phyloP scores from a whole-genome alignment of 2,797 vertebrate species.

The Gambelia wislizenii region DNA sequence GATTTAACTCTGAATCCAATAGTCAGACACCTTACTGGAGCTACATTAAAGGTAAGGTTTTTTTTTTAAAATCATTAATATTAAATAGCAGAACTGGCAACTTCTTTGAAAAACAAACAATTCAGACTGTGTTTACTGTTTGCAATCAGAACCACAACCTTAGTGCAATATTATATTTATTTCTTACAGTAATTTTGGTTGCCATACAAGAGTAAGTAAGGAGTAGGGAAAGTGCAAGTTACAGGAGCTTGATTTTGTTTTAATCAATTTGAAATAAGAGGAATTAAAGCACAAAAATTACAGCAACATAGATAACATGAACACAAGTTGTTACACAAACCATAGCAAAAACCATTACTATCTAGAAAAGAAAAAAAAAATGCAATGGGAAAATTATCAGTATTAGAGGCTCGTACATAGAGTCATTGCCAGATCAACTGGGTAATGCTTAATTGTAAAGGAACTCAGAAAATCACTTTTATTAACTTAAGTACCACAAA shows the following conservation, averaged over 20 bases:
- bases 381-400: slow-evolving; percentile 74
- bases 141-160: slow-evolving; percentile 83
- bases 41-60: not conserved
- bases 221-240: slow-evolving; percentile 90
- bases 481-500: slow-evolving; percentile 87
- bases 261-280: slow-evolving; percentile 86
- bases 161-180: slow-evolving; percentile 97
- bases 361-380: slow-evolving; percentile 79
- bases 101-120: slow-evolving; percentile 56
- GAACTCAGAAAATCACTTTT: slow-evolving; percentile 81
- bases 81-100: slow-evolving; percentile 56
- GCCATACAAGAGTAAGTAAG: slow-evolving; percentile 94
- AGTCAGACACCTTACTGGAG: slow-evolving; percentile 8
- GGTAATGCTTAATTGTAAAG: slow-evolving; percentile 77
- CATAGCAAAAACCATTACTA: slow-evolving; percentile 86
- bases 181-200: slow-evolving; percentile 97
- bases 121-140: slow-evolving; percentile 72
- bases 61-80: slow-evolving; percentile 49
- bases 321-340: slow-evolving; percentile 90
- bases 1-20: slow-evolving; percentile 43
- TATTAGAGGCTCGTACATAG: slow-evolving; percentile 79
- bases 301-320: slow-evolving; percentile 94
- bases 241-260: slow-evolving; percentile 87
- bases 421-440: slow-evolving; percentile 80
- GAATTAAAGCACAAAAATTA: slow-evolving; percentile 96